Evolutionary conservation across 2,888 invertebrate genomes (phyloP).

Genomic region (Pocota personata): DNA sequence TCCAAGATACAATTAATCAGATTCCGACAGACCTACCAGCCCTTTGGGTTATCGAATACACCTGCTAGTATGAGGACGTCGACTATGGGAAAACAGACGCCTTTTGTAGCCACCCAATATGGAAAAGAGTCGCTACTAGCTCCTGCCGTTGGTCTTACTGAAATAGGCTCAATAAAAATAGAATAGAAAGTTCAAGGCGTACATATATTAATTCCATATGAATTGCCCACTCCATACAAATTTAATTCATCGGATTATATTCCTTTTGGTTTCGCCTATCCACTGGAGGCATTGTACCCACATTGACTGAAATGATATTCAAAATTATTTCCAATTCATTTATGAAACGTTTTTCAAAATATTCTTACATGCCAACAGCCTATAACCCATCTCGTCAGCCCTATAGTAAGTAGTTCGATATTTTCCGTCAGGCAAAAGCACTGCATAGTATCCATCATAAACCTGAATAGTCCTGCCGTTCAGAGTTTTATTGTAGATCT

Average conservation of each 20-base stretch:
- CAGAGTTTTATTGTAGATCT: conserved; percentile 33
- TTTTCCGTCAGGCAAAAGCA: conserved; percentile 31
- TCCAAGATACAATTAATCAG: no score
- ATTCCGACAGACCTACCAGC: no score
- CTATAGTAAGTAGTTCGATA: conserved; percentile 27
- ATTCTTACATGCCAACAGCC: conserved; percentile 9
- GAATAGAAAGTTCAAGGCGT: no score
- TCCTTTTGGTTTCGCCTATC: neutral
- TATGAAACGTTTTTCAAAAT: neutral
- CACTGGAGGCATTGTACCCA: neutral
- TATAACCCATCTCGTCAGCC: conserved; percentile 22
- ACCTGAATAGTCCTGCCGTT: neutral
- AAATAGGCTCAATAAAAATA: no score
- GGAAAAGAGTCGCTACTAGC: no score
- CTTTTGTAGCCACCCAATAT: no score
- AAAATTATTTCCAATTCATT: neutral
- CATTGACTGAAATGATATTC: neutral
- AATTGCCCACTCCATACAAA: no score
- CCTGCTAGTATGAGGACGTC: no score
- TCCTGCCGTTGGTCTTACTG: no score
- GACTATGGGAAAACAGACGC: no score
- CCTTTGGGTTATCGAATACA: no score
- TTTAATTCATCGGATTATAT: neutral
- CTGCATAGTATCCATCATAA: conserved; percentile 29
- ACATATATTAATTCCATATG: no score